phyloP scores from a whole-genome alignment of 1,140 invertebrate genomes.

The Hormaphis cornu region DNA sequence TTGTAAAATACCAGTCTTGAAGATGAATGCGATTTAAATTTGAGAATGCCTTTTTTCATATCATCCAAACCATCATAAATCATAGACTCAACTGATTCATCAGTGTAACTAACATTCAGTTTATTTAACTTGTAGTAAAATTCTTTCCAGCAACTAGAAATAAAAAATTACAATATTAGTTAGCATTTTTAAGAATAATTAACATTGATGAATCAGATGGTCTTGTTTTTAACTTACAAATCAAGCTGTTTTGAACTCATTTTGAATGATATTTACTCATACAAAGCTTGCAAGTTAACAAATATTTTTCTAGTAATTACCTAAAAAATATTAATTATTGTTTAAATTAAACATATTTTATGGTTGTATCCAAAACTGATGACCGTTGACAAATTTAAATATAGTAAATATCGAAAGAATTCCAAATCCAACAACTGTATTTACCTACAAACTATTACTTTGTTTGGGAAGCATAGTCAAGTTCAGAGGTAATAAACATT shows the following conservation, averaged over 20 bases:
- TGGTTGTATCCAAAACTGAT: too few species aligned
- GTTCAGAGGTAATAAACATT: too few species aligned
- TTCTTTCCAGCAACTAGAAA: constrained; percentile 3
- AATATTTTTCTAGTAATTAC: neutral
- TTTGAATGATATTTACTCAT: neutral
- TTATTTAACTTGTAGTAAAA: constrained; percentile 27
- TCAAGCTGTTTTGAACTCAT: neutral
- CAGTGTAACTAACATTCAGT: constrained; percentile 8
- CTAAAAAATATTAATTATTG: neutral
- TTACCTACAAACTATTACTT: too few species aligned
- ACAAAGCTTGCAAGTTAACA: neutral
- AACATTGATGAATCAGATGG: neutral
- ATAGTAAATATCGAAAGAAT: too few species aligned
- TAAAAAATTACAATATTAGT: neutral
- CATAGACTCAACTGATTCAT: constrained; percentile 24
- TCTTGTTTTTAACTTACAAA: neutral
- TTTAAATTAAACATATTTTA: too few species aligned
- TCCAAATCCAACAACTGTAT: too few species aligned
- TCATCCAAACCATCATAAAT: constrained; percentile 7
- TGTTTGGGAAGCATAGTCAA: too few species aligned
- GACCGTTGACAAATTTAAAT: too few species aligned
- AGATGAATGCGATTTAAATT: constrained; percentile 13
- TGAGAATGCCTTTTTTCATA: constrained; percentile 18
- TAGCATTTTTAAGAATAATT: too few species aligned
- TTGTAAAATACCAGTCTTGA: constrained; percentile 9